These are phyloP conservation scores for Halesus radiatus DNA, from an alignment of 1,140 invertebrate species.

Conservation along the genomic window DNA sequence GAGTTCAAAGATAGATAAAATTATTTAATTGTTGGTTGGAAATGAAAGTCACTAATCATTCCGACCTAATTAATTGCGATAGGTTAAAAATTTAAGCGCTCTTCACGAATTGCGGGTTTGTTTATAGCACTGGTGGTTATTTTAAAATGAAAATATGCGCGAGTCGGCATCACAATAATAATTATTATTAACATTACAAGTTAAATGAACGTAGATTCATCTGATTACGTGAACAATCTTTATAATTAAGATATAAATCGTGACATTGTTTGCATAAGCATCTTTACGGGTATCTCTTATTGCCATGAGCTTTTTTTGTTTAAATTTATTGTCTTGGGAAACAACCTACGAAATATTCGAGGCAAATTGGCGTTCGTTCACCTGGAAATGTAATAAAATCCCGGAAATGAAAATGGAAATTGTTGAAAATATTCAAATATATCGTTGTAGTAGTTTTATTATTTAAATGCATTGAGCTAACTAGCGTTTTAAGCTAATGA, in stretches of 20 bases:
- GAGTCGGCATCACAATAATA: no score
- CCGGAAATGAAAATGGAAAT: conserved; percentile 52
- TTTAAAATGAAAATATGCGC: no score
- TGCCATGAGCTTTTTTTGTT: no score
- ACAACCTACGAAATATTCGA: neutral
- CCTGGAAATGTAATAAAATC: conserved; percentile 51
- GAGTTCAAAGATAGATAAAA: conserved; percentile 31
- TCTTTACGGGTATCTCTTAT: no score
- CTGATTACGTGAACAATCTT: no score
- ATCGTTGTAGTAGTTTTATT: neutral
- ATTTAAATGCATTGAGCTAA: conserved; percentile 1
- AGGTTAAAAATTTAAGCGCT: neutral
- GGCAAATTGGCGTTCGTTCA: conserved; percentile 48
- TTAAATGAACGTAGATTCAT: no score
- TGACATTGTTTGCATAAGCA: no score
- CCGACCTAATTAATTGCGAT: conserved; percentile 13
- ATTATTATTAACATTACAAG: no score
- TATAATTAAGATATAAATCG: no score
- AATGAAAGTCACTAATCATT: conserved; percentile 25
- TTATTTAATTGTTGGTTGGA: conserved; percentile 30
- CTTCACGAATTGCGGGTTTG: no score
- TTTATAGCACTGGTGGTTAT: no score
- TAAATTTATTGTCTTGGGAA: conserved; percentile 9
- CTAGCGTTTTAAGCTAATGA: no score
- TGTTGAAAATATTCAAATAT: conserved; percentile 46